Evolutionary conservation across 2,797 vertebrate species (phyloP).

Genomic region (Huso huso): DNA sequence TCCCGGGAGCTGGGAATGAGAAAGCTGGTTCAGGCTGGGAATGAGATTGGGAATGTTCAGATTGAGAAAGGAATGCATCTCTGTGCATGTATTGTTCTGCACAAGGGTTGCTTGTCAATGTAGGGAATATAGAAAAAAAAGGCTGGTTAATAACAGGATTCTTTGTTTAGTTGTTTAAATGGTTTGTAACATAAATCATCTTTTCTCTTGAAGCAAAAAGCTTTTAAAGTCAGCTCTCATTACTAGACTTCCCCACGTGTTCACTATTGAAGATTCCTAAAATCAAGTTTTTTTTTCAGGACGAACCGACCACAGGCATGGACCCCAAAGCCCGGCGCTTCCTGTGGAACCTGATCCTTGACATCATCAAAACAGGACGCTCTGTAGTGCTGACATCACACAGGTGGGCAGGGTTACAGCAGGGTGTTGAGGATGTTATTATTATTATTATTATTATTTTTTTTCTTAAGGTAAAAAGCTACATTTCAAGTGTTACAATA

Average conservation of each 20-base stretch:
- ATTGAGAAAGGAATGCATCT: too few relatives aligned
- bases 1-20: not conserved
- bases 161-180: too few relatives aligned
- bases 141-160: too few relatives aligned
- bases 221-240: too few relatives aligned
- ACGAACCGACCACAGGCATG: constrained; percentile 94
- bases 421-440: not conserved
- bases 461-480: too few relatives aligned
- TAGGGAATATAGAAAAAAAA: not conserved
- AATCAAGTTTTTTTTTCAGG: constrained; percentile 45
- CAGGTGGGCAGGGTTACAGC: constrained; percentile 56
- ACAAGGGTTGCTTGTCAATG: too few relatives aligned
- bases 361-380: constrained; percentile 91
- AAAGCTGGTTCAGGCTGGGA: not conserved
- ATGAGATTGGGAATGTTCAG: not conserved
- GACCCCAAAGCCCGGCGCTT: constrained; percentile 92
- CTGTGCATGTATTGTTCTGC: constrained; percentile 4
- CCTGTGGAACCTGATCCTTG: constrained; percentile 92
- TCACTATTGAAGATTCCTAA: not conserved
- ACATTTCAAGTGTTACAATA: too few relatives aligned
- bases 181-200: too few relatives aligned
- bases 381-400: constrained; percentile 91
- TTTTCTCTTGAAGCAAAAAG: too few relatives aligned
- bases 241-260: too few relatives aligned
- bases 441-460: too few relatives aligned